Base-by-base conservation (phyloP, 2,888 invertebrate species). In the Crocallis elinguaria region DNA sequence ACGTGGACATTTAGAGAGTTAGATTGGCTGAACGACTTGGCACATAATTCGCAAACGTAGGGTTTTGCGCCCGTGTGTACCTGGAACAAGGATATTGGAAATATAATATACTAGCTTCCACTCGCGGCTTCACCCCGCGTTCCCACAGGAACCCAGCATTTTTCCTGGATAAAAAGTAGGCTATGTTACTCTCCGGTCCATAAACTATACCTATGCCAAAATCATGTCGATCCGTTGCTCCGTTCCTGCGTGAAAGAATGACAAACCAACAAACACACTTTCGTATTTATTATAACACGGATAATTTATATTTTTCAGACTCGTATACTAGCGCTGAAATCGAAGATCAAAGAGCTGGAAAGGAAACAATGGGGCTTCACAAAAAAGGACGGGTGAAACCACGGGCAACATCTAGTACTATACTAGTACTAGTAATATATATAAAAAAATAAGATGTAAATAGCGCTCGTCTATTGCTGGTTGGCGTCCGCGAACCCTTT, bases 261-360 rank as follows among this genome's bases (percentile, higher is more conserved):
- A n/a, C n/a, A n/a, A n/a, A n/a, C n/a, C n/a, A n/a, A n/a, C n/a
- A 19, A 3, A 4, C 19, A 19, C 19, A 19, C 19, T 19, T 19
- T n/a, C n/a, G 19, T 19, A 19, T 19, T 5, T 3, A 19, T 5
- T 19, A 23, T 8, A 23, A 23, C n/a, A n/a, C n/a, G n/a, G n/a
- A n/a, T n/a, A n/a, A 6, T 23, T 1, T 23, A 23, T 7, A 23
- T 23, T 23, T 23, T 77, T 3, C 85, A 90, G 90, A 88, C 89
- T 0, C 75, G 89, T 62, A 88, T 91, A 57, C 86, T 96, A 75
- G 96, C 97, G 0, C 86, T 97, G 11, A 96, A 96, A 75, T 93
- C 93, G 30, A 94, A 95, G 64, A 94, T 97, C 42, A 93, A 94
- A 38, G 96, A 96, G 60, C 91, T 96, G 67, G 97, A 97, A 76